Evolutionary conservation across 1,140 invertebrate genomes (phyloP).

Genomic region (Drosophila albomicans): DNA sequence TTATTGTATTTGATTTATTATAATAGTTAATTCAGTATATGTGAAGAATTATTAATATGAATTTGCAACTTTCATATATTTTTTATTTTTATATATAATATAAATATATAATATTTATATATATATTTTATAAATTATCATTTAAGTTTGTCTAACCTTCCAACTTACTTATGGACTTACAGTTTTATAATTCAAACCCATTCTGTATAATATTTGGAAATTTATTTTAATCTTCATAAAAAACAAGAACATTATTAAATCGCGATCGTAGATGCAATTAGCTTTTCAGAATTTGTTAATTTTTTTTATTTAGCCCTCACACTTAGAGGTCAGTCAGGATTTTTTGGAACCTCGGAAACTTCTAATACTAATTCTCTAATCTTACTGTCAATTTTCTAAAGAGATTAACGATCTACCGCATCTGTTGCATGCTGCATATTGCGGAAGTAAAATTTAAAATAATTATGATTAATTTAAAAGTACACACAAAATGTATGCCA

Average conservation of each 20-base stretch:
- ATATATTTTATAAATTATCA: no score
- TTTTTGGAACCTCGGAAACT: not conserved
- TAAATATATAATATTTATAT: no score
- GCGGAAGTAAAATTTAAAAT: constrained; percentile 47
- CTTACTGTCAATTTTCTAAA: constrained; percentile 5
- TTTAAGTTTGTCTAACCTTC: no score
- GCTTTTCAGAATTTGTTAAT: constrained; percentile 2
- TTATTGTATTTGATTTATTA: no score
- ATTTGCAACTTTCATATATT: no score
- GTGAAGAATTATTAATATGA: no score
- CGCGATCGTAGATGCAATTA: not conserved
- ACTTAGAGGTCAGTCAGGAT: not conserved
- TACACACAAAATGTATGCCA: not conserved
- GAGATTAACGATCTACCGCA: constrained; percentile 12
- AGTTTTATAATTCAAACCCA: no score
- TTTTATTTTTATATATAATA: no score
- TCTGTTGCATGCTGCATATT: not conserved
- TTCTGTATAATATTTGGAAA: not conserved
- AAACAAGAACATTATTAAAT: constrained; percentile 5
- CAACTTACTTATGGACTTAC: no score
- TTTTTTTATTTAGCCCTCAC: not conserved
- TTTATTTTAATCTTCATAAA: not conserved
- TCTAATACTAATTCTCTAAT: not conserved
- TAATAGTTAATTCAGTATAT: no score
- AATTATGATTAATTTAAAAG: constrained; percentile 44